These are phyloP conservation scores for Galerucella calmariensis DNA, from an alignment of 2,888 invertebrate genomes.

Conservation along the genomic window DNA sequence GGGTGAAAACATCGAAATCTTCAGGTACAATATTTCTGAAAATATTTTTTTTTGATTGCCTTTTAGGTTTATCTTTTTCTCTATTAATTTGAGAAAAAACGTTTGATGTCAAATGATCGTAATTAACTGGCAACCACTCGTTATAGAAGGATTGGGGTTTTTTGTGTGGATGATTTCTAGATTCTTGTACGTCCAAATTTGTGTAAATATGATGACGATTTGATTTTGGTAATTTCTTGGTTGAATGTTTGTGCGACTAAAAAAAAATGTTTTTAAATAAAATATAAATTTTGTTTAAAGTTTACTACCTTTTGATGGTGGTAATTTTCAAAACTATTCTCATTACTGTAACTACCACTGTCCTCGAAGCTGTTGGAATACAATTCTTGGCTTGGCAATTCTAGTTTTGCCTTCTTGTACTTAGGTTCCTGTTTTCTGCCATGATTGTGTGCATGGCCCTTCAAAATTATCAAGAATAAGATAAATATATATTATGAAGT, in stretches of 20 bases:
- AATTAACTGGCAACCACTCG: conserved; percentile 20
- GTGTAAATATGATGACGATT: background rate
- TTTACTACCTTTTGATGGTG: conserved; percentile 15
- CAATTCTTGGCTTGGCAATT: conserved; percentile 14
- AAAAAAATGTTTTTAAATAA: conserved; percentile 2
- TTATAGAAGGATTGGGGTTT: conserved; percentile 13
- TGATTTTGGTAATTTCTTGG: conserved; percentile 2
- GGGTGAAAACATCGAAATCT: background rate
- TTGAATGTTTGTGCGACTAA: conserved; percentile 6
- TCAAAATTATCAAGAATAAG: background rate
- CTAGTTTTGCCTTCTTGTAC: conserved; percentile 18
- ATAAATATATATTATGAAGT: background rate
- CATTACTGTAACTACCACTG: conserved; percentile 6
- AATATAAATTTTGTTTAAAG: background rate
- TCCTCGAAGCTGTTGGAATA: conserved; percentile 19
- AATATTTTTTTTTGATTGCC: conserved; percentile 18
- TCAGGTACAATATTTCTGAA: background rate
- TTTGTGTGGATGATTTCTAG: conserved; percentile 19
- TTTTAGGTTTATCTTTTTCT: conserved; percentile 25
- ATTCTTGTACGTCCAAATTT: conserved; percentile 24
- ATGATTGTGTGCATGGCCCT: conserved; percentile 12
- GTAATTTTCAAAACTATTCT: conserved; percentile 19
- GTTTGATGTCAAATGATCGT: conserved; percentile 2
- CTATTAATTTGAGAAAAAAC: background rate
- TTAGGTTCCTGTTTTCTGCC: conserved; percentile 9